Conservation (phyloP, 1,140 invertebrate genomes). For the Hylaeus volcanicus region DNA sequence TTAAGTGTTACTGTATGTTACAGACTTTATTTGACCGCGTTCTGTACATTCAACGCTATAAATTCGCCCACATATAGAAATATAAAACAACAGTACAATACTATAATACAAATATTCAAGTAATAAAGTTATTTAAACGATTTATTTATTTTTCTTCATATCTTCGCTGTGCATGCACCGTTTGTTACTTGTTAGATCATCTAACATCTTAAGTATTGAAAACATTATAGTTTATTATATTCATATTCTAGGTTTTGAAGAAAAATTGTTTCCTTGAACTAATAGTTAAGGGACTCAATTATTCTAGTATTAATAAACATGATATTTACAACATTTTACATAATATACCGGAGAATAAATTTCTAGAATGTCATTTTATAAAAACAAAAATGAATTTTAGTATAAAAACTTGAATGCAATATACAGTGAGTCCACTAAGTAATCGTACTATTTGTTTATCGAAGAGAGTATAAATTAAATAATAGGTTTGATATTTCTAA, state of each 20-base stretch:
- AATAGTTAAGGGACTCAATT: background rate
- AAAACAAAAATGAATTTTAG: slow-evolving; percentile 11
- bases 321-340: slow-evolving; percentile 43
- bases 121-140: too few species aligned
- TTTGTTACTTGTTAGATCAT: background rate
- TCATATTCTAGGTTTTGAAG: background rate
- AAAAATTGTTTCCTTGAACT: background rate
- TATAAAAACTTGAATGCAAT: background rate
- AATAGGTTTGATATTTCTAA: too few species aligned
- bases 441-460: too few species aligned
- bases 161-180: too few species aligned
- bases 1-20: too few species aligned
- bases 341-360: background rate
- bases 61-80: too few species aligned
- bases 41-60: too few species aligned
- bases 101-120: too few species aligned
- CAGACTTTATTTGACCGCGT: too few species aligned
- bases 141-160: too few species aligned
- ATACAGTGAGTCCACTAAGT: background rate
- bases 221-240: background rate
- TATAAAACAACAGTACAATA: too few species aligned
- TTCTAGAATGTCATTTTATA: background rate
- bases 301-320: slow-evolving; percentile 16
- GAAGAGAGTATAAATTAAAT: too few species aligned
- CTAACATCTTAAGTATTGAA: background rate